Base-by-base conservation (phyloP, 2,888 invertebrate species). In the Caradrina kadenii region DNA sequence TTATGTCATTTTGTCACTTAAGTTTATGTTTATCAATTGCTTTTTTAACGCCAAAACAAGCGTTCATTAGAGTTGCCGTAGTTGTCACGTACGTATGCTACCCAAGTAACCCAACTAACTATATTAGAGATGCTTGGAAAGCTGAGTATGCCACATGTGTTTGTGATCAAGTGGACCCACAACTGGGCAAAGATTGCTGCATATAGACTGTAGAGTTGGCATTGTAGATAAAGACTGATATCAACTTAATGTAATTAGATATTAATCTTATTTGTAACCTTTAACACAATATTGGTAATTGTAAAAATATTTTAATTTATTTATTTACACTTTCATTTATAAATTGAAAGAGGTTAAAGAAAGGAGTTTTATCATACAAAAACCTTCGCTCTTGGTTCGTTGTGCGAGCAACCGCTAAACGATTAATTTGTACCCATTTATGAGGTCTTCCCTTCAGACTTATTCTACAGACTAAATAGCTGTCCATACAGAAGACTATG, bases 131-230 rank as follows among this genome's bases (percentile, higher is more conserved):
- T 59, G 52, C 56, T 39, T 35, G 22, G 22, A 59, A 76, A 76
- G 49, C 35, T 60, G 21, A 76, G 26, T 45, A 26, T 45, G 54
- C 42, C 42, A 76, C 69, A 54, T 59, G 76, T 60, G 42, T 69
- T 59, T 45, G 56, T 66, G 75, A 75, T 66, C 69, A 76, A 42
- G 69, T 69, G 49, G 42, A 48, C 31, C 11, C 48, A 48, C 15
- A 48, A 39, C 49, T 69, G 54, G 42, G 49, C n/a, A 42, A 42
- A n/a, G 17, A 17, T 52, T 10, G 19, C 39, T 19, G 39, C 26
- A 11, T 10, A 48, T 11, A 13, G 4, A 13, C 4, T 19, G 6
- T 48, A 52, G 21, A 21, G 4, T 48, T 42, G 11, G 31, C 10
- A 22, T 63, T n/a, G n/a, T 31, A 42, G n/a, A 69, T 73, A 19